These are phyloP conservation scores for Mormyrus hasselquistii DNA, from an alignment of 2,797 vertebrate genomes.

Conservation along the genomic window DNA sequence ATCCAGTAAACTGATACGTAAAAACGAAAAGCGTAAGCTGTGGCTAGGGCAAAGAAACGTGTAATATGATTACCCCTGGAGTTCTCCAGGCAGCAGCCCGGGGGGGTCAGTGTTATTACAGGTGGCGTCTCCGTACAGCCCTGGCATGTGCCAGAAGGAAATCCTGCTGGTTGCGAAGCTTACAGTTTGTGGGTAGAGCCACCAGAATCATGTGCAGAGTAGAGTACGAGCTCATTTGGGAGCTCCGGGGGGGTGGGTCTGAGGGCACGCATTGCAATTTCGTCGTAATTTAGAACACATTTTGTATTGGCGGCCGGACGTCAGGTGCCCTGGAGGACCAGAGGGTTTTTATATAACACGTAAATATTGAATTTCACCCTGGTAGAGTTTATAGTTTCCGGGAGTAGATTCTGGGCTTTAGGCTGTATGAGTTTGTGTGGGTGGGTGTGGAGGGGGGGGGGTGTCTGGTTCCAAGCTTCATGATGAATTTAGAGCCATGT, in stretches of 20 bases:
- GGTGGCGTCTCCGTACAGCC: not conserved
- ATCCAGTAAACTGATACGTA: not conserved
- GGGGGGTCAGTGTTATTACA: conserved; percentile 10
- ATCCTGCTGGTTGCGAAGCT: not conserved
- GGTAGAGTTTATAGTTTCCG: not conserved
- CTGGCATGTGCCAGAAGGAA: not conserved
- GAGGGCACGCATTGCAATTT: not conserved
- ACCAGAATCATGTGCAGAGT: not conserved
- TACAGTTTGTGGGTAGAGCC: not conserved
- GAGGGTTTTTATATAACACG: not conserved
- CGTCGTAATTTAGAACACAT: not conserved
- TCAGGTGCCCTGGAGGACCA: not conserved
- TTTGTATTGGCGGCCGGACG: not conserved
- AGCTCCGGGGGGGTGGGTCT: not conserved
- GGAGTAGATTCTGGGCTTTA: not conserved
- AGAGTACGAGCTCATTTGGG: not conserved
- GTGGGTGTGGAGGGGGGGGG: not conserved
- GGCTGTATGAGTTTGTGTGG: not conserved
- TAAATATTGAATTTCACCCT: not conserved
- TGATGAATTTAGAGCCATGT: not conserved
- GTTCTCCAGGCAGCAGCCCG: not conserved
- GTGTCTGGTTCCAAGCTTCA: not conserved
- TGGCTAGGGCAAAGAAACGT: not conserved
- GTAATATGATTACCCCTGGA: not conserved
- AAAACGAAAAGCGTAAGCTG: not conserved